These are phyloP conservation scores for Glaucopsyche alexis DNA, from an alignment of 2,888 invertebrate species.

Conservation along the genomic window DNA sequence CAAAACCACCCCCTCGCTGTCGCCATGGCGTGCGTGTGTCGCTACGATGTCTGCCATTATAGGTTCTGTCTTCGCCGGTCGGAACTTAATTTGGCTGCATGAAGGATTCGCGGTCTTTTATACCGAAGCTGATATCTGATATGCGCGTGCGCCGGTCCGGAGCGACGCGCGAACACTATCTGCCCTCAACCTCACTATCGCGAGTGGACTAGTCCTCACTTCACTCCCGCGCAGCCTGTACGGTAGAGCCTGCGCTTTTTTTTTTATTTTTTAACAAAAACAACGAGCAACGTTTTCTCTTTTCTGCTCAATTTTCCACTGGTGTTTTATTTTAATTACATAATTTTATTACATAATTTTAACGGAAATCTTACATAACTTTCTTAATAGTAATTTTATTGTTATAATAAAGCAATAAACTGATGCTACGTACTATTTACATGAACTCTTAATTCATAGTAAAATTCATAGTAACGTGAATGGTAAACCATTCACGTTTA, in stretches of 20 bases:
- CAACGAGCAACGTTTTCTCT: not conserved
- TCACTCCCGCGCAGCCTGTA: slow-evolving; percentile 63
- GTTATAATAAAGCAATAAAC: not conserved
- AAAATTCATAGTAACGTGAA: too few relatives aligned
- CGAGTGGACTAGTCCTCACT: slow-evolving; percentile 40
- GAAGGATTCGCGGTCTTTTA: slow-evolving; percentile 58
- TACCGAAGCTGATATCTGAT: slow-evolving; percentile 57
- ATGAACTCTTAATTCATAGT: not conserved
- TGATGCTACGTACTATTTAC: not conserved
- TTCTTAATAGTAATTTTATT: not conserved
- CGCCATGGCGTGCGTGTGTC: slow-evolving; percentile 43
- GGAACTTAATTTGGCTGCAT: slow-evolving; percentile 47
- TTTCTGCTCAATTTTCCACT: not conserved
- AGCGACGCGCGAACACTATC: slow-evolving; percentile 64
- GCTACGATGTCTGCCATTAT: slow-evolving; percentile 41
- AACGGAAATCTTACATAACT: not conserved
- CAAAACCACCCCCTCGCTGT: slow-evolving; percentile 73
- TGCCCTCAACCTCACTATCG: not conserved
- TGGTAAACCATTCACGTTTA: not conserved
- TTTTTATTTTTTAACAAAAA: not conserved
- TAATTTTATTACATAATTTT: slow-evolving; percentile 1
- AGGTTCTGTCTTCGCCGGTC: slow-evolving; percentile 36
- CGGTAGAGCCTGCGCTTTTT: slow-evolving; percentile 52
- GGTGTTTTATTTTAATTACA: not conserved
- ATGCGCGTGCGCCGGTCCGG: slow-evolving; percentile 66